phyloP scores from a whole-genome alignment of 2,888 invertebrate genomes.

The Dryobota labecula region DNA sequence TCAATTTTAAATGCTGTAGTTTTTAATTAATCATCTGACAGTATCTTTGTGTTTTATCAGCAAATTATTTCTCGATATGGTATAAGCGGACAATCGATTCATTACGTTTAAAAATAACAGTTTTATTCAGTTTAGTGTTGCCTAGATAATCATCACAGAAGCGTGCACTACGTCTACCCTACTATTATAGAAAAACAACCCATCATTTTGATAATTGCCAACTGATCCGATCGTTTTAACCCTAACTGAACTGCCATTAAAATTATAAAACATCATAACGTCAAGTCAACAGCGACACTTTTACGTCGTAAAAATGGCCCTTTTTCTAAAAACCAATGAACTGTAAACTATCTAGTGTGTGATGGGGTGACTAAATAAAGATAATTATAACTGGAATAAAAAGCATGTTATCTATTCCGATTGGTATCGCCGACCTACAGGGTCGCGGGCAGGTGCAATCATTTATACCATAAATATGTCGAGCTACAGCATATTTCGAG shows the following conservation, averaged over 20 bases:
- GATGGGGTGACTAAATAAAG: slow-evolving; percentile 73
- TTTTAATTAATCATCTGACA: slow-evolving; percentile 37
- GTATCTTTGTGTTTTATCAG: slow-evolving; percentile 35
- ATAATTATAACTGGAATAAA: slow-evolving; percentile 73
- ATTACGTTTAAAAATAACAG: slow-evolving; percentile 19
- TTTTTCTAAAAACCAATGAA: slow-evolving; percentile 67
- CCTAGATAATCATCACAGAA: not conserved
- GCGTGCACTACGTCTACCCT: not conserved
- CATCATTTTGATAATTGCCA: slow-evolving; percentile 8
- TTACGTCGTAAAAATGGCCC: slow-evolving; percentile 57
- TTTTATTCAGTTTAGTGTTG: not conserved
- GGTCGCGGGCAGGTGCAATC: slow-evolving; percentile 78
- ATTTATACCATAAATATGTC: slow-evolving; percentile 70
- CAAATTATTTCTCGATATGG: slow-evolving; percentile 18
- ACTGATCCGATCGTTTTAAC: slow-evolving; percentile 13
- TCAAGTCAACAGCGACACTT: slow-evolving; percentile 55
- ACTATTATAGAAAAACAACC: slow-evolving; percentile 22
- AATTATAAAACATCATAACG: slow-evolving; percentile 49
- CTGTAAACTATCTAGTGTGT: slow-evolving; percentile 66
- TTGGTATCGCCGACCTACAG: slow-evolving; percentile 76
- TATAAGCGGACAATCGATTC: slow-evolving; percentile 9
- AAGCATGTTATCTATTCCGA: slow-evolving; percentile 68
- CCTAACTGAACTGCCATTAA: slow-evolving; percentile 21
- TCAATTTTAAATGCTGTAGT: slow-evolving; percentile 30
- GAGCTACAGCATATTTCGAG: slow-evolving; percentile 78